These are phyloP conservation scores for Cyclura pinguis DNA, from an alignment of 2,797 vertebrate species.

Conservation along the genomic window DNA sequence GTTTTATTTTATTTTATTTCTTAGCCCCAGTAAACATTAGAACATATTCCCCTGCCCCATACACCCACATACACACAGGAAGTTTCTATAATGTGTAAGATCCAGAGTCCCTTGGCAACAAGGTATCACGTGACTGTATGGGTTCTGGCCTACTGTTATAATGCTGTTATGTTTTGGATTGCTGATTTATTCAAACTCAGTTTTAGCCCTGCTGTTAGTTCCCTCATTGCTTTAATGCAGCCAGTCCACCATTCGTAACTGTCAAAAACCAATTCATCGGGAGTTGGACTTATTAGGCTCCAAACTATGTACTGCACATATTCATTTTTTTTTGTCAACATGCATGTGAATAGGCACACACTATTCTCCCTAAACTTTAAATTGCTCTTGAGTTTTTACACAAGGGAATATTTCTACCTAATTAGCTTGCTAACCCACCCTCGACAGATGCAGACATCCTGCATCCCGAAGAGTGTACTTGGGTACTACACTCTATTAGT, in stretches of 20 bases:
- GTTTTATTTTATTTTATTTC: conserved; percentile 61
- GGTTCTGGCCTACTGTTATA: conserved; percentile 77
- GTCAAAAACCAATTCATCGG: conserved; percentile 85
- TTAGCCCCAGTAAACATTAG: conserved; percentile 76
- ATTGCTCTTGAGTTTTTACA: conserved; percentile 58
- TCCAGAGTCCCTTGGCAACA: conserved; percentile 78
- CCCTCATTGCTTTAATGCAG: conserved; percentile 83
- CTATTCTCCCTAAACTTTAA: conserved; percentile 49
- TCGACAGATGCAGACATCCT: conserved; percentile 44
- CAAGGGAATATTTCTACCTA: conserved; percentile 58
- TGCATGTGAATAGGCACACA: conserved; percentile 57
- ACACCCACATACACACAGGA: background rate
- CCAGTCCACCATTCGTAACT: conserved; percentile 86
- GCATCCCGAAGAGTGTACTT: conserved; percentile 40
- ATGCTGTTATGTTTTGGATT: conserved; percentile 70
- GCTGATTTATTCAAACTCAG: conserved; percentile 86
- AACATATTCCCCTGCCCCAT: conserved; percentile 14
- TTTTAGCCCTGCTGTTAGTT: conserved; percentile 81
- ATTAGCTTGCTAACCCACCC: conserved; percentile 66
- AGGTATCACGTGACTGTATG: conserved; percentile 77
- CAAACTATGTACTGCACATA: conserved; percentile 76
- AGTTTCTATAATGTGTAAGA: conserved; percentile 75
- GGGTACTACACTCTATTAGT: conserved; percentile 38
- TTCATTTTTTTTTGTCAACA: conserved; percentile 52
- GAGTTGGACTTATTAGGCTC: conserved; percentile 83